Percentiles rank a stretch among this genome's conserved stretches.
Conservation (phyloP, 2,113 vertebrate genomes). For the Bombycilla garrulus region DNA sequence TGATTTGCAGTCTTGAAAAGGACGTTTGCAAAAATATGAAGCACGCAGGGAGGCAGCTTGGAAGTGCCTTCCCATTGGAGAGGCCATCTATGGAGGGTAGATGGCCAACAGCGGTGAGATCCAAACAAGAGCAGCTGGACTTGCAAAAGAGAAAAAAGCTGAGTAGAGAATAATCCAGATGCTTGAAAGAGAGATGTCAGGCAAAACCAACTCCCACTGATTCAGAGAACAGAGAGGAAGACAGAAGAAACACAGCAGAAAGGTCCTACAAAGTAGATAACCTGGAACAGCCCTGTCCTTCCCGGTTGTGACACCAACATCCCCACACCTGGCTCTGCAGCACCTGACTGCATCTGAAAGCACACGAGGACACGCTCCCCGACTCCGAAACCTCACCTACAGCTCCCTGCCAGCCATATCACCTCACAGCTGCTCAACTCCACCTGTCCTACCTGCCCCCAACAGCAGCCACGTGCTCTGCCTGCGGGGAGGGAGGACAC, state of each 20-base stretch:
- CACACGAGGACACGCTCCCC: fast-evolving
- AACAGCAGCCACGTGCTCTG: background rate
- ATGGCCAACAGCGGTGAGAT: background rate
- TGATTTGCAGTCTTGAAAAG: background rate
- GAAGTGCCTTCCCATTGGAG: background rate
- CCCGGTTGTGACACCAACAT: background rate
- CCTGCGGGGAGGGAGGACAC: background rate
- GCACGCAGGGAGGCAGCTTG: fast-evolving
- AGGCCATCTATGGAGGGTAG: background rate
- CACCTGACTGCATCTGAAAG: background rate
- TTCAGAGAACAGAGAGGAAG: background rate
- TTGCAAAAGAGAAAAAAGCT: background rate
- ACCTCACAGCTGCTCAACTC: background rate
- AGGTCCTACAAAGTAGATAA: background rate
- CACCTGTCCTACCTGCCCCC: background rate
- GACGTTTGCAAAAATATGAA: background rate
- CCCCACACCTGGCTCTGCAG: background rate
- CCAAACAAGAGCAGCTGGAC: background rate
- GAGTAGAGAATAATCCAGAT: background rate
- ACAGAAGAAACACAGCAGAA: background rate
- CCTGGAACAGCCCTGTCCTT: background rate
- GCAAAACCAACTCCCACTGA: slow-evolving; percentile 49
- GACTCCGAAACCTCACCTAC: background rate
- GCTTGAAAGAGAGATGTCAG: background rate
- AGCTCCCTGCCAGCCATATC: background rate